Percentiles rank a stretch among this genome's conserved stretches.
These are phyloP conservation scores for Gymnocheta viridis DNA, from an alignment of 2,888 invertebrate genomes.

Conservation along the genomic window DNA sequence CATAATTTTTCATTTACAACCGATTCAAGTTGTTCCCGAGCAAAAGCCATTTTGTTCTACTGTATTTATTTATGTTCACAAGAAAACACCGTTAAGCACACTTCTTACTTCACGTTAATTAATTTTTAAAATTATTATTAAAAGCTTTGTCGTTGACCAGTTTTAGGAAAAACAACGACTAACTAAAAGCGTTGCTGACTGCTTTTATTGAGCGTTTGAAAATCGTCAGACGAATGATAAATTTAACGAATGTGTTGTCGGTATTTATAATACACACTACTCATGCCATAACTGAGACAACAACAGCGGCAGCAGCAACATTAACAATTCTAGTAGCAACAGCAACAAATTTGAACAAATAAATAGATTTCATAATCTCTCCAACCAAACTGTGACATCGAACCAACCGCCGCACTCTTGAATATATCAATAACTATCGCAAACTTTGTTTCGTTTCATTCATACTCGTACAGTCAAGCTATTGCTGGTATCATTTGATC, in stretches of 20 bases:
- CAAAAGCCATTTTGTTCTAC: constrained; percentile 76
- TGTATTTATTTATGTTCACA: not conserved
- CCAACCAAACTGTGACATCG: not conserved
- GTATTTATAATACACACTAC: constrained; percentile 74
- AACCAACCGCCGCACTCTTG: not conserved
- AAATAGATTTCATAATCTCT: constrained; percentile 23
- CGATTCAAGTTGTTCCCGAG: constrained; percentile 76
- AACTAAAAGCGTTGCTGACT: constrained; percentile 8
- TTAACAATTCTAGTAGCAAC: constrained; percentile 3
- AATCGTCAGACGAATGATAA: constrained; percentile 76
- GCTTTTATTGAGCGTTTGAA: constrained; percentile 70
- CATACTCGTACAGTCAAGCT: not conserved
- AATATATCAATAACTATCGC: not conserved
- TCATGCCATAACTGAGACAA: not conserved
- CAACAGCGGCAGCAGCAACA: constrained; percentile 20
- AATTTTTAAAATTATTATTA: not conserved
- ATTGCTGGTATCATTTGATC: not conserved
- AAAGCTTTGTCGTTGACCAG: constrained; percentile 14
- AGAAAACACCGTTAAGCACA: not conserved
- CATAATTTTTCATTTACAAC: constrained; percentile 86
- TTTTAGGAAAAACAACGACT: constrained; percentile 30
- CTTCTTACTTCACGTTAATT: not conserved
- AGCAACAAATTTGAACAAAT: constrained; percentile 18
- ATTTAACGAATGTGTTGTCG: constrained; percentile 72
- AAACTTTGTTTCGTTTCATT: constrained; percentile 24